Conservation (phyloP, 2,797 vertebrate species). For the Catostomus latipinnis region DNA sequence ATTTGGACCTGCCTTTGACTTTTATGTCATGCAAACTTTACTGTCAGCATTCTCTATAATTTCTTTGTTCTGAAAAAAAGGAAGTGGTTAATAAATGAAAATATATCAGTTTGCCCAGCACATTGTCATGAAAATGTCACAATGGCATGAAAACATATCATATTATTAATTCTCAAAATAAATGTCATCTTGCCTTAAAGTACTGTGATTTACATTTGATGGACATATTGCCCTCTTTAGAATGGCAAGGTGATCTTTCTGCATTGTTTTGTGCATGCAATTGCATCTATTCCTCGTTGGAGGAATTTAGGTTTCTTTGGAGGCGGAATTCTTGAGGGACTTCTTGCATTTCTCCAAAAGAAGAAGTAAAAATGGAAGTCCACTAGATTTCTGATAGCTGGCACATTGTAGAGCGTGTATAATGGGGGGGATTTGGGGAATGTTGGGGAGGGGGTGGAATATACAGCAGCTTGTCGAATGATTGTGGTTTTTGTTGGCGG, state of each 20-base stretch:
- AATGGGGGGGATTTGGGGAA: constrained; percentile 22
- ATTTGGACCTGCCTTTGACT: constrained; percentile 37
- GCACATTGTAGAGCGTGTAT: constrained; percentile 78
- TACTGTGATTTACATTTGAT: neutral
- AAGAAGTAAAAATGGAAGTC: constrained; percentile 70
- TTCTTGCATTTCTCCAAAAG: constrained; percentile 68
- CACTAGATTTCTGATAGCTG: constrained; percentile 78
- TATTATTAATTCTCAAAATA: neutral
- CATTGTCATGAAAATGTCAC: constrained; percentile 17
- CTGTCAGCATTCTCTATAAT: constrained; percentile 39
- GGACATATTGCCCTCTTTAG: constrained; percentile 25
- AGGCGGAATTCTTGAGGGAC: constrained; percentile 76
- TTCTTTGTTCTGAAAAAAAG: constrained; percentile 40
- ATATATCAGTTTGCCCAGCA: constrained; percentile 2
- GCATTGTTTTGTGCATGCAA: constrained; percentile 53
- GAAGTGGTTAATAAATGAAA: constrained; percentile 34
- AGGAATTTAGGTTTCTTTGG: constrained; percentile 76
- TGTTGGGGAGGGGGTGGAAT: constrained; percentile 67
- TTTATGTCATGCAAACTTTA: constrained; percentile 31
- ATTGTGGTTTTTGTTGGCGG: constrained; percentile 77
- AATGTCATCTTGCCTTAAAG: neutral
- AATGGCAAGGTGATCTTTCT: constrained; percentile 47
- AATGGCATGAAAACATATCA: constrained; percentile 4
- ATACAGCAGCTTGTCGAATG: constrained; percentile 79
- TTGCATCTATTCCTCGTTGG: constrained; percentile 46